Evolutionary conservation across 2,797 vertebrate species (phyloP).

Genomic region (Xiphophorus birchmanni): DNA sequence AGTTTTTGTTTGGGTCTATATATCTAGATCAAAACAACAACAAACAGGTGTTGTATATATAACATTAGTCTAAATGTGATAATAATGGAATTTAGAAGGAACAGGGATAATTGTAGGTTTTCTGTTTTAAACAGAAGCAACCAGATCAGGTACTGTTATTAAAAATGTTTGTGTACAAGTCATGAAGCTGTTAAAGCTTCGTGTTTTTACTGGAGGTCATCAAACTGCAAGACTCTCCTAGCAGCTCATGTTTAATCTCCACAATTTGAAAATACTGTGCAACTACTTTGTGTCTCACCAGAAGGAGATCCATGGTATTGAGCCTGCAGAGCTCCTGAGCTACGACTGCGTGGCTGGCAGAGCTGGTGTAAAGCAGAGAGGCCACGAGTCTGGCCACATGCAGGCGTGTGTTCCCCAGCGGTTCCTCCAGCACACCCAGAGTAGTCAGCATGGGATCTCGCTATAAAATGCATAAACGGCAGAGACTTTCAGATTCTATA

Average conservation of each 20-base stretch:
- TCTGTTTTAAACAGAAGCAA: neutral
- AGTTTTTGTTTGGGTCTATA: neutral
- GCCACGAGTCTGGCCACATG: conserved; percentile 93
- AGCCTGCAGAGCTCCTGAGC: conserved; percentile 94
- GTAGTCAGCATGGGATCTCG: conserved; percentile 91
- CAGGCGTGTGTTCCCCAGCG: conserved; percentile 92
- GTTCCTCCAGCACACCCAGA: conserved; percentile 92
- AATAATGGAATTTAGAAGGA: neutral
- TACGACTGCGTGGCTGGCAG: conserved; percentile 84
- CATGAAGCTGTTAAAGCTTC: neutral
- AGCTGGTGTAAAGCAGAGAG: conserved; percentile 92
- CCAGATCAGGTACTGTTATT: neutral
- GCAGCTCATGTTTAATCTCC: neutral
- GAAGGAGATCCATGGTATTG: conserved; percentile 90
- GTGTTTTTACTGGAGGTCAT: neutral
- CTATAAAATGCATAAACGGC: conserved; percentile 60
- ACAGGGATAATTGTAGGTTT: neutral
- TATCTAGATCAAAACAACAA: neutral
- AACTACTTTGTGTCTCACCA: conserved; percentile 81
- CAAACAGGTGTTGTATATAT: neutral
- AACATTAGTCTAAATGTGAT: neutral
- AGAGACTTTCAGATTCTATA: neutral
- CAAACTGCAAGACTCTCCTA: neutral
- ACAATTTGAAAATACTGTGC: neutral
- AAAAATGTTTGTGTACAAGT: neutral